Percentiles rank a stretch among this genome's conserved stretches.
phyloP scores from a whole-genome alignment of 2,113 vertebrate genomes.

The Gambusia holbrooki region DNA sequence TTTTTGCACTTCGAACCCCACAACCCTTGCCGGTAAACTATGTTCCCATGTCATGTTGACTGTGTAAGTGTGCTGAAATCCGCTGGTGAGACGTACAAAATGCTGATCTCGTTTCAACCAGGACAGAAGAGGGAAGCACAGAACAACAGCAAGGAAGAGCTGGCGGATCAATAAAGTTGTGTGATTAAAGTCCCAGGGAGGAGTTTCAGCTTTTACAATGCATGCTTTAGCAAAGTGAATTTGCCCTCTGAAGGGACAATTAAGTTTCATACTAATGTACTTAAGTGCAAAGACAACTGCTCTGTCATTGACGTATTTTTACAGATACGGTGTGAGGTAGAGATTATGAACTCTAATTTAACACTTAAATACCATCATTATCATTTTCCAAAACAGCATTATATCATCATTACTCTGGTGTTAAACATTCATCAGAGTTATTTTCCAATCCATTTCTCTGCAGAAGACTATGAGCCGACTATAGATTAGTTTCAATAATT shows the following conservation, averaged over 20 bases:
- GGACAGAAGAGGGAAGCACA: background rate
- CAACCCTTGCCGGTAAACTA: background rate
- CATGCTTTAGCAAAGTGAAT: slow-evolving; percentile 28
- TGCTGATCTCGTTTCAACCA: background rate
- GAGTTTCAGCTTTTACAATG: slow-evolving; percentile 6
- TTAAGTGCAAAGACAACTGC: too few relatives aligned
- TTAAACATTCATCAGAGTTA: background rate
- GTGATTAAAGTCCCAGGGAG: slow-evolving; percentile 33
- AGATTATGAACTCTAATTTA: too few relatives aligned
- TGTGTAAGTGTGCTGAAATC: background rate
- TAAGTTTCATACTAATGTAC: background rate
- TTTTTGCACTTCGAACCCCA: background rate
- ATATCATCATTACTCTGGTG: background rate
- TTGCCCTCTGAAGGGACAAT: slow-evolving; percentile 21
- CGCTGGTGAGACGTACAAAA: background rate
- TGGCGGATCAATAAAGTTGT: background rate
- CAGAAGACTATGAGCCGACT: background rate
- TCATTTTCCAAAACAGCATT: too few relatives aligned
- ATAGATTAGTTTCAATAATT: background rate
- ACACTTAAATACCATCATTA: too few relatives aligned
- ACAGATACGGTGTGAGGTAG: too few relatives aligned
- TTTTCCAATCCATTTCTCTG: background rate
- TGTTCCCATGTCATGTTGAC: background rate
- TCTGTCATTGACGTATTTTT: too few relatives aligned
- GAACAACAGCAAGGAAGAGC: background rate